Percentiles rank a stretch among this genome's conserved stretches.
Evolutionary conservation across 2,888 invertebrate genomes (phyloP).

Genomic region (Agrochola lota): DNA sequence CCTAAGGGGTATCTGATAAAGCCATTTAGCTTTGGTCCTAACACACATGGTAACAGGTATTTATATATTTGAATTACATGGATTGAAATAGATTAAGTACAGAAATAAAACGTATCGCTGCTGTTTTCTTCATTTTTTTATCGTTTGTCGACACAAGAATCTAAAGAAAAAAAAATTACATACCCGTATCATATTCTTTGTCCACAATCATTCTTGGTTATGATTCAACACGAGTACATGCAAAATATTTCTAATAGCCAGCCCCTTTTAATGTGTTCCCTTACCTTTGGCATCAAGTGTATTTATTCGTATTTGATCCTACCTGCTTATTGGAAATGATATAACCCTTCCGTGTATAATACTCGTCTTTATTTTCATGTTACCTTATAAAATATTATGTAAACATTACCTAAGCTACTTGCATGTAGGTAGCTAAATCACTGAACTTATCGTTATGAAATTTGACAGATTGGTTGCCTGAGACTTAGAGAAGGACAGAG

Average conservation of each 20-base stretch:
- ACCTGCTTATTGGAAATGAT: neutral
- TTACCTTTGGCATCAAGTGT: neutral
- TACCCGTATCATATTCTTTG: neutral
- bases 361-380: neutral
- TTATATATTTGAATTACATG: neutral
- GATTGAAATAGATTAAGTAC: neutral
- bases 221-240: neutral
- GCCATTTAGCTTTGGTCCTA: neutral
- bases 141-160: neutral
- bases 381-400: too few species aligned
- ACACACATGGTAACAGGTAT: neutral
- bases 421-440: neutral
- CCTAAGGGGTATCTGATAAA: neutral
- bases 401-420: too few species aligned
- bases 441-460: neutral
- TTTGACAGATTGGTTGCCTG: neutral
- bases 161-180: neutral
- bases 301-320: neutral
- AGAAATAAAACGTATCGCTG: neutral
- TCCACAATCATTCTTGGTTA: neutral
- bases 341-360: neutral
- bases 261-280: neutral
- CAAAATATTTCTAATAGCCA: neutral
- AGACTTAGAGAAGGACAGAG: neutral
- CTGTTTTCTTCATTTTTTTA: neutral